A percentile compares a stretch with the other conserved stretches of the same genome.
Evolutionary conservation across 1,140 invertebrate genomes (phyloP).

Genomic region (Papilio helenus): DNA sequence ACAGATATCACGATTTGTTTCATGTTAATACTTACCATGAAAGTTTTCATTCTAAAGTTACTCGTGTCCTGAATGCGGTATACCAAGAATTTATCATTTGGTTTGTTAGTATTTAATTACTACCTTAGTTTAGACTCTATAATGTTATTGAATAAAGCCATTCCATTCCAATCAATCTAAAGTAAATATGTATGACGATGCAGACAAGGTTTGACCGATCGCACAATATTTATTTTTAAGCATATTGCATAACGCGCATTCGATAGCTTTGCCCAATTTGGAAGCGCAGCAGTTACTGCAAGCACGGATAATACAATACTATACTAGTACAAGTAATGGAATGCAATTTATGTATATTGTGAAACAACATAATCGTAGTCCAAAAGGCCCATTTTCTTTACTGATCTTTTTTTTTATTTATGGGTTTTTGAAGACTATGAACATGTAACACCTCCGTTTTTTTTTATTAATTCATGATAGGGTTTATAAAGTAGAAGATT

Average conservation of each 20-base stretch:
- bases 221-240: not conserved
- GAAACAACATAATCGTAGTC: not conserved
- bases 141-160: not conserved
- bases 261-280: conserved; percentile 7
- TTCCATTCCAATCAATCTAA: not conserved
- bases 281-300: not conserved
- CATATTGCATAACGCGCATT: not conserved
- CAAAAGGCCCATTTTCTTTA: not conserved
- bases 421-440: not conserved
- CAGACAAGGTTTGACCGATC: not conserved
- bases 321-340: no score
- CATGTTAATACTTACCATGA: not conserved
- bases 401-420: not conserved
- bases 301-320: no score
- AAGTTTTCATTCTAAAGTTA: no score
- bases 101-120: no score
- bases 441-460: not conserved
- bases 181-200: not conserved
- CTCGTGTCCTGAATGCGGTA: no score
- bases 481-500: no score
- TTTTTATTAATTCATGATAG: no score
- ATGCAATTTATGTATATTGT: not conserved
- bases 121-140: not conserved
- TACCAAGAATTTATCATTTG: no score
- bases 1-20: not conserved